A percentile compares a stretch with the other conserved stretches of the same genome.
phyloP scores from a whole-genome alignment of 1,140 invertebrate genomes.

The Drosophila arizonae region DNA sequence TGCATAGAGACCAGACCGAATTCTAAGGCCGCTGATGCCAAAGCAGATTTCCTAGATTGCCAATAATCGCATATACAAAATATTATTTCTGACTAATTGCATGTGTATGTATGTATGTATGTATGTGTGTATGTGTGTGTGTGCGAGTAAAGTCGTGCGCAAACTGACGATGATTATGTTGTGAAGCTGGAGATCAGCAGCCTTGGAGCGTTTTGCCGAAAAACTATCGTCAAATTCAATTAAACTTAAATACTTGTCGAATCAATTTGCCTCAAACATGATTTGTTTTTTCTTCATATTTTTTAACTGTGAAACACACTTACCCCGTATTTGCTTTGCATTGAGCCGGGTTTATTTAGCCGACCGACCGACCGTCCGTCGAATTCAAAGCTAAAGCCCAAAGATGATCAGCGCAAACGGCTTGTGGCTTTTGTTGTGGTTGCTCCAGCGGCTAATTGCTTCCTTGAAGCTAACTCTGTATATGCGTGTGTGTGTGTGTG shows the following conservation, averaged over 20 bases:
- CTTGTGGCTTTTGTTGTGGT: conserved; percentile 27
- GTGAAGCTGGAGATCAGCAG: conserved; percentile 50
- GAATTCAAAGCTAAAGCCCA: conserved; percentile 33
- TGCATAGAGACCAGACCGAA: conserved; percentile 52
- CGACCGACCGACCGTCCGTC: conserved; percentile 20
- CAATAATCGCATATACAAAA: conserved; percentile 64
- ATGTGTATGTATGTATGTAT: conserved; percentile 5
- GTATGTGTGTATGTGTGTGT: conserved; percentile 19
- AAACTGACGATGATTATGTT: conserved; percentile 63
- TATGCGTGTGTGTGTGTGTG: background rate
- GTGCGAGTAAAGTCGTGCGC: conserved; percentile 51
- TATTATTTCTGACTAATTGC: conserved; percentile 79
- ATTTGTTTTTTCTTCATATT: background rate
- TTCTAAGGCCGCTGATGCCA: conserved; percentile 72
- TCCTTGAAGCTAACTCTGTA: conserved; percentile 49
- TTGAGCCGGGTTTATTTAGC: conserved; percentile 73
- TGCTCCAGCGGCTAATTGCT: conserved; percentile 60
- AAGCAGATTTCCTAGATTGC: conserved; percentile 75
- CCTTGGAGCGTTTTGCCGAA: conserved; percentile 74
- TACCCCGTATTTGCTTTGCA: conserved; percentile 70
- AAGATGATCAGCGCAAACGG: conserved; percentile 32
- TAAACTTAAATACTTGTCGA: conserved; percentile 79
- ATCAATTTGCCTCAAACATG: conserved; percentile 63
- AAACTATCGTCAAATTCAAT: conserved; percentile 76
- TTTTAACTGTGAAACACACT: conserved; percentile 39